phyloP scores from a whole-genome alignment of 2,113 vertebrate species.

The Microcebus ravelobensis region DNA sequence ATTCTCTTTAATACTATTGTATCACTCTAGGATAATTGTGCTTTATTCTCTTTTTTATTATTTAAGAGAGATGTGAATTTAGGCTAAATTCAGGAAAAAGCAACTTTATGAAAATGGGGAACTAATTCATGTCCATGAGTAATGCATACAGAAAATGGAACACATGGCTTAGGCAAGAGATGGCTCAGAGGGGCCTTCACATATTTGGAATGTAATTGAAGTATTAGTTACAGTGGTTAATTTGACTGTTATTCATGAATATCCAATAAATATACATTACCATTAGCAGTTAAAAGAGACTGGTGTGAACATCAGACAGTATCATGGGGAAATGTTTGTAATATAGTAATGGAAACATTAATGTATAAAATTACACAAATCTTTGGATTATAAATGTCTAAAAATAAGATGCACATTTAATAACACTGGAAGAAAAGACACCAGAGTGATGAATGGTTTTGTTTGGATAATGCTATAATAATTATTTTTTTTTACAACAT shows the following conservation, averaged over 20 bases:
- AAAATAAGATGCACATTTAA: background rate
- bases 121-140: background rate
- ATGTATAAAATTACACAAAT: background rate
- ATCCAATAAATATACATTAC: conserved; percentile 23
- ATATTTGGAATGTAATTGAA: conserved; percentile 14
- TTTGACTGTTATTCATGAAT: conserved; percentile 36
- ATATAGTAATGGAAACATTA: background rate
- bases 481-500: background rate
- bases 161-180: background rate
- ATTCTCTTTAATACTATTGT: conserved; percentile 37
- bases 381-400: background rate
- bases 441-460: background rate
- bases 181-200: background rate
- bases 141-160: background rate
- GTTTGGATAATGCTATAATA: background rate
- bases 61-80: conserved; percentile 25
- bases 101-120: conserved; percentile 1
- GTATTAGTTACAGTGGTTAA: background rate
- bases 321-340: background rate
- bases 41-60: conserved; percentile 14
- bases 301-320: background rate
- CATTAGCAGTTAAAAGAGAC: background rate
- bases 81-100: background rate
- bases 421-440: background rate
- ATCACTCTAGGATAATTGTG: background rate